Base-by-base conservation (phyloP, 2,888 invertebrate genomes). In the Phalangium opilio region DNA sequence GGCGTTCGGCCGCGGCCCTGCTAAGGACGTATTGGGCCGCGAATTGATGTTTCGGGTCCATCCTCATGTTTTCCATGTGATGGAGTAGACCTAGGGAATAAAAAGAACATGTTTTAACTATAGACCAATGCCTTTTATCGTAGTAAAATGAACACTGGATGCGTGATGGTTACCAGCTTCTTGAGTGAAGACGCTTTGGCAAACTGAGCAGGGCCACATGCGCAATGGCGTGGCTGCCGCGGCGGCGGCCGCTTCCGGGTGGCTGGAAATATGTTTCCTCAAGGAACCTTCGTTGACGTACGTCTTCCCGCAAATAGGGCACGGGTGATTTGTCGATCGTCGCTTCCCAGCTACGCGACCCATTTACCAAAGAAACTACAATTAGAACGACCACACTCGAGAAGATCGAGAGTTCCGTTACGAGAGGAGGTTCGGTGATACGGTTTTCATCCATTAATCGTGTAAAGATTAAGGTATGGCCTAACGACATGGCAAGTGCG, bases 141-240 rank as follows among this genome's bases (percentile, higher is more conserved):
- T n/a, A n/a, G n/a, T n/a, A n/a, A n/a, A n/a, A n/a, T n/a, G n/a
- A n/a, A n/a, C n/a, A n/a, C n/a, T n/a, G n/a, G n/a, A n/a, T n/a
- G n/a, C n/a, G n/a, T n/a, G n/a, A n/a, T n/a, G 4, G 8, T 71
- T 73, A 90, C 89, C 89, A 70, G 84, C 81, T 73, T 90, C 90
- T 67, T 89, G 86, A 43, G 89, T 87, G 68, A 90, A 90, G 57
- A 90, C 89, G 48, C 89, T 87, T 70, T 89, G 87, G 66, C 90
- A 90, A 55, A 89, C 87, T 56, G 86, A 86, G 70, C 90, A 90
- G 48, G 89, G 89, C 89, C 89, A 90, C 87, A 89, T 90, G 66
- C 89, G 75, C 57, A 90, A 75, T 17, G 63, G 61, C 59, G 84
- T 82, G 34, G 61, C 56, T 59, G 84, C 81, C 53, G 64, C 63